A percentile compares a stretch with the other conserved stretches of the same genome.
These are phyloP conservation scores for Oophaga sylvatica DNA, from an alignment of 2,797 vertebrate species.

Conservation along the genomic window DNA sequence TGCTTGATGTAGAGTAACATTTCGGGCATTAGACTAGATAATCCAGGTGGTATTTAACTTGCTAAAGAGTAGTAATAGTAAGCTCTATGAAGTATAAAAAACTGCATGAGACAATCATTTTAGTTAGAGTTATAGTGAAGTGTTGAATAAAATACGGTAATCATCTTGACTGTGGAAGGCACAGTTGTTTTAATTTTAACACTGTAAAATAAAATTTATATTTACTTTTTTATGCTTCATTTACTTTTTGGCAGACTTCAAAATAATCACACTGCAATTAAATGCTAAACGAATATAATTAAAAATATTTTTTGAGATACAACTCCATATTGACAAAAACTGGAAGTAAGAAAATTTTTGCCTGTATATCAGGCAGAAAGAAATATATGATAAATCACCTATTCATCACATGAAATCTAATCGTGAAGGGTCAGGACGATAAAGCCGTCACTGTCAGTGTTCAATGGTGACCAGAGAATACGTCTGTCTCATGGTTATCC, in stretches of 20 bases:
- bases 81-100: too few relatives aligned
- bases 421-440: background rate
- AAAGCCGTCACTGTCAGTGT: background rate
- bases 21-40: too few relatives aligned
- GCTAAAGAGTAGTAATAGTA: too few relatives aligned
- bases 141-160: too few relatives aligned
- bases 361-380: background rate
- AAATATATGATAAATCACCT: background rate
- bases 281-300: background rate
- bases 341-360: background rate
- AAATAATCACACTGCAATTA: background rate
- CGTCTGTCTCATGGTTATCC: slow-evolving; percentile 34
- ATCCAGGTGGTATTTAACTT: too few relatives aligned
- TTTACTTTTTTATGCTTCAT: background rate
- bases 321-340: background rate
- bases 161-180: too few relatives aligned
- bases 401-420: background rate
- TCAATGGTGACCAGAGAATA: slow-evolving; percentile 19
- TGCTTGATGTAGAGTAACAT: too few relatives aligned
- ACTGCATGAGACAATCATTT: too few relatives aligned
- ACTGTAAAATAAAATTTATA: background rate
- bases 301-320: background rate
- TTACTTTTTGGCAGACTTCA: background rate
- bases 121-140: too few relatives aligned
- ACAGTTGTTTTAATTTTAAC: background rate